Percentiles rank a stretch among this genome's conserved stretches.
Evolutionary conservation across 92 coral and sea anemone genomes (phyloP).

Genomic region (Pocillopora meandrina): DNA sequence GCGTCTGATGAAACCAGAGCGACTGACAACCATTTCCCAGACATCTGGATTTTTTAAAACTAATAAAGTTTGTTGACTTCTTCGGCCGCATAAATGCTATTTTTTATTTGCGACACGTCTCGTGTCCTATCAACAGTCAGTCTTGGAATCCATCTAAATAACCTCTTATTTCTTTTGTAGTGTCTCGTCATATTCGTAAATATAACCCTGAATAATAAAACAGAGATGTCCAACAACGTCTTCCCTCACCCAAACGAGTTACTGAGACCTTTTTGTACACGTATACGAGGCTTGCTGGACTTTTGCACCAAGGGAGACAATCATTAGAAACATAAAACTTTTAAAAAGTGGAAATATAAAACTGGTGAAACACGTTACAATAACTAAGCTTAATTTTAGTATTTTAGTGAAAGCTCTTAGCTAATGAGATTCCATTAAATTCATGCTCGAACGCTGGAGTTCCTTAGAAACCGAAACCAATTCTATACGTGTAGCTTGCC

Average conservation of each 20-base stretch:
- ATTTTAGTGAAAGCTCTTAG: neutral
- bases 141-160: neutral
- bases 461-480: neutral
- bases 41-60: neutral
- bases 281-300: neutral
- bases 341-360: too few relatives aligned
- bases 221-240: neutral
- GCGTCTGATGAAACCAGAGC: neutral
- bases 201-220: neutral
- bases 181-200: neutral
- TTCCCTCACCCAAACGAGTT: neutral
- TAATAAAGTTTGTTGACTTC: neutral
- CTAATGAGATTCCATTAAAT: neutral
- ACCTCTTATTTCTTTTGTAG: neutral
- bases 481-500: neutral
- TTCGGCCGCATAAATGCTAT: constrained; percentile 15
- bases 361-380: neutral
- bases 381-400: neutral
- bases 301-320: neutral
- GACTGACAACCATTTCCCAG: constrained; percentile 22
- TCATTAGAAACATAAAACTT: neutral
- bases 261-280: too few relatives aligned
- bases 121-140: constrained; percentile 8
- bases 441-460: neutral
- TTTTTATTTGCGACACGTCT: constrained; percentile 2